These are phyloP conservation scores for Hemibagrus wyckioides DNA, from an alignment of 2,113 vertebrate species.

Conservation along the genomic window DNA sequence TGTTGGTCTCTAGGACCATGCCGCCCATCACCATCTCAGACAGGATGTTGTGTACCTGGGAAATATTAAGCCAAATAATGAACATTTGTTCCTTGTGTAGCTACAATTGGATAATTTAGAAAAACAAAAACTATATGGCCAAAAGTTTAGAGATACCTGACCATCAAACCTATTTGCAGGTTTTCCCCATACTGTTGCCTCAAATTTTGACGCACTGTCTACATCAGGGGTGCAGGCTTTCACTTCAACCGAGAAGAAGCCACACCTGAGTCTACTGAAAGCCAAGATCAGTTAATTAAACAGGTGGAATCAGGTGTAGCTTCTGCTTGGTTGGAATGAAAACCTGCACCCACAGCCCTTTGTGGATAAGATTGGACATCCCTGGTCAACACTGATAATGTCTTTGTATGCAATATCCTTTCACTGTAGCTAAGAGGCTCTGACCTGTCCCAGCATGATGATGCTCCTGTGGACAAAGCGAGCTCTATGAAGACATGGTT, in stretches of 20 bases:
- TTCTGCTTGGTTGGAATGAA: too few species aligned
- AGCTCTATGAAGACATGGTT: neutral
- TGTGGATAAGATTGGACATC: too few species aligned
- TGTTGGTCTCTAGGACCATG: conserved; percentile 99
- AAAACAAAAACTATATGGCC: neutral
- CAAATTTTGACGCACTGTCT: too few species aligned
- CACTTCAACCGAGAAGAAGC: too few species aligned
- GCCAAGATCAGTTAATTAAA: too few species aligned
- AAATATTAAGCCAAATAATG: neutral
- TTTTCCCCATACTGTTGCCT: neutral
- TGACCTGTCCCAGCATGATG: neutral
- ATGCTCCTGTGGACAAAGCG: neutral
- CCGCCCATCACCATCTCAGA: conserved; percentile 99
- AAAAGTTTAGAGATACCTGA: neutral
- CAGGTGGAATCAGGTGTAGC: too few species aligned
- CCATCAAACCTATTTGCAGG: neutral
- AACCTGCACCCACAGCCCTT: too few species aligned
- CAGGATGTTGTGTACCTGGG: conserved; percentile 96
- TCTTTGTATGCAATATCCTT: neutral
- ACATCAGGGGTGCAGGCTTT: too few species aligned
- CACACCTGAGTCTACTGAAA: too few species aligned
- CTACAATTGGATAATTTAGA: neutral
- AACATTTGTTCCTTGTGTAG: neutral
- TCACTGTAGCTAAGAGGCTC: neutral
- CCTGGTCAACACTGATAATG: too few species aligned